phyloP scores from a whole-genome alignment of 2,113 vertebrate genomes.

The Mus pahari region DNA sequence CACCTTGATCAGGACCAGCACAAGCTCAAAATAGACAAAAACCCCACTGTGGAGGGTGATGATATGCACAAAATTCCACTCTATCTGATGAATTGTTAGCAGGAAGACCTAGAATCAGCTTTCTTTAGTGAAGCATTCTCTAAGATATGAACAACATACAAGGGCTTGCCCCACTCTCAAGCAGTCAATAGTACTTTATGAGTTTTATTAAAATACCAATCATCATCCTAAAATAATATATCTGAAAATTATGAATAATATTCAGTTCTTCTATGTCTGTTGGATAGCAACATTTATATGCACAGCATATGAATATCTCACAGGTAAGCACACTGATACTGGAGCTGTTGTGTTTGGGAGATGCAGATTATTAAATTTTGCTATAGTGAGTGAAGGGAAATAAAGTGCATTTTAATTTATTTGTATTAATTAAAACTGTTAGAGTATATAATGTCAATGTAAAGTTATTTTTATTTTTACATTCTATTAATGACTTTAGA shows the following conservation, averaged over 20 bases:
- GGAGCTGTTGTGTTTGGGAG: slow-evolving; percentile 48
- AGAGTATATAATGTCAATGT: slow-evolving; percentile 60
- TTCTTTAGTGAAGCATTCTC: not conserved
- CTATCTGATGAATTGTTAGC: not conserved
- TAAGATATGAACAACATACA: not conserved
- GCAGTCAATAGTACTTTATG: not conserved
- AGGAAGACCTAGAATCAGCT: not conserved
- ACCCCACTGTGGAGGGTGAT: not conserved
- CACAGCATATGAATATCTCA: slow-evolving; percentile 48
- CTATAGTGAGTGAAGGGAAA: slow-evolving; percentile 53
- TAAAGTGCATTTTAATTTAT: slow-evolving; percentile 65
- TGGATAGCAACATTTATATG: slow-evolving; percentile 56
- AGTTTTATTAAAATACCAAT: slow-evolving; percentile 6
- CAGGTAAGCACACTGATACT: slow-evolving; percentile 52
- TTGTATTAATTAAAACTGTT: slow-evolving; percentile 66
- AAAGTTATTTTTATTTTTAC: slow-evolving; percentile 65
- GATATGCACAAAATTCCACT: not conserved
- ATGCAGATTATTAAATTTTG: slow-evolving; percentile 69
- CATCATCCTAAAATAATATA: slow-evolving; percentile 51
- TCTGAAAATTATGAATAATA: slow-evolving; percentile 57
- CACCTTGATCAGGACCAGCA: not conserved
- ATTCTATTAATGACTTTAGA: slow-evolving; percentile 60
- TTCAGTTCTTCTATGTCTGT: not conserved
- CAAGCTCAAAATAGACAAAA: not conserved
- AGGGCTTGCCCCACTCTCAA: not conserved